Evolutionary conservation across 2,113 vertebrate genomes (phyloP).

Genomic region (Dinomys branickii): DNA sequence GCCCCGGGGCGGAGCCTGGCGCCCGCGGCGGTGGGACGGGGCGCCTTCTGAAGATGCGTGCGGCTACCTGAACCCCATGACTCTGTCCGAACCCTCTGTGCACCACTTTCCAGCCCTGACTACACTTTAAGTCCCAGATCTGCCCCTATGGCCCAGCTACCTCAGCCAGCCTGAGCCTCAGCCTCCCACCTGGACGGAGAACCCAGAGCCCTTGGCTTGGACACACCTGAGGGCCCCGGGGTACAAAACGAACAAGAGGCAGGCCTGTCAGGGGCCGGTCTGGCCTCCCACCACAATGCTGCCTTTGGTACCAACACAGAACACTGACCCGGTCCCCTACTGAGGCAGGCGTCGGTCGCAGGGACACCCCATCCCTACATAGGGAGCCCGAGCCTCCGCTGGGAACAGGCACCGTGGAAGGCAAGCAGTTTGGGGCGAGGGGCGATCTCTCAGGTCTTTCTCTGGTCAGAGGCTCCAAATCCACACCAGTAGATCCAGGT

Average conservation of each 20-base stretch:
- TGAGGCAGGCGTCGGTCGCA: not conserved
- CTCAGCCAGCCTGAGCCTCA: not conserved
- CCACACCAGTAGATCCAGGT: not conserved
- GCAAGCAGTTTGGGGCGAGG: too few relatives aligned
- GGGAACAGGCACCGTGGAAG: not conserved
- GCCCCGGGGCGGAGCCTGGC: constrained; percentile 35
- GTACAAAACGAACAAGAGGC: not conserved
- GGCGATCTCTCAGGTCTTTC: not conserved
- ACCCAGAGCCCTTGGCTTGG: not conserved
- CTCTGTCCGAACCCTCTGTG: fast-evolving
- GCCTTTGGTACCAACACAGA: not conserved
- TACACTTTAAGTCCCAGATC: not conserved
- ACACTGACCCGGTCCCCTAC: too few relatives aligned
- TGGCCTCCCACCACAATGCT: fast-evolving
- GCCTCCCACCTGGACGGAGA: not conserved
- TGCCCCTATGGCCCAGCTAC: too few relatives aligned
- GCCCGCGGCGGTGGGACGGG: not conserved
- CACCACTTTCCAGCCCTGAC: not conserved
- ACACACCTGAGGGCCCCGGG: too few relatives aligned
- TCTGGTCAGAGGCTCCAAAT: not conserved
- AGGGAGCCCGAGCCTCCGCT: not conserved
- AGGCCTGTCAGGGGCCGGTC: not conserved
- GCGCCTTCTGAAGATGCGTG: fast-evolving
- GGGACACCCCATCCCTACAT: not conserved
- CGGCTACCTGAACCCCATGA: not conserved